phyloP scores from a whole-genome alignment of 2,113 vertebrate genomes.

The Peucedramus taeniatus region DNA sequence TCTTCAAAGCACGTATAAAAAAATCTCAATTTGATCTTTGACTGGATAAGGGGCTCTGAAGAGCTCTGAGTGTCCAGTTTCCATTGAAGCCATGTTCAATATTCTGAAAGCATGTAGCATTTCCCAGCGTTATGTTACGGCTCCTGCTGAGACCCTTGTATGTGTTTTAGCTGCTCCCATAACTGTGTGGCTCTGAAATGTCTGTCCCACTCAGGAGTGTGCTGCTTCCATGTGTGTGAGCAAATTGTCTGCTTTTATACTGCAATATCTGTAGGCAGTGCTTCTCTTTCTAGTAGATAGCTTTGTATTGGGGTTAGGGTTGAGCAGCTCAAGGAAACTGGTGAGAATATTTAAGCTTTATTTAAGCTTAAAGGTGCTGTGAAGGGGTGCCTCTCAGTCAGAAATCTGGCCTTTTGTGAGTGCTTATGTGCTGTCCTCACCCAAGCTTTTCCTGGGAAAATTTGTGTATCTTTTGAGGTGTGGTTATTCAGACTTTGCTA shows the following conservation, averaged over 20 bases:
- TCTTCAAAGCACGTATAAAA: background rate
- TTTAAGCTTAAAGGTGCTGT: background rate
- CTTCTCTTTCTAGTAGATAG: background rate
- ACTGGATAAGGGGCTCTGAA: background rate
- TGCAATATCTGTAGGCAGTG: background rate
- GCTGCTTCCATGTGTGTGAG: rapidly evolving
- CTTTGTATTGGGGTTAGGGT: background rate
- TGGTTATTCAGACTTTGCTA: background rate
- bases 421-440: background rate
- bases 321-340: background rate
- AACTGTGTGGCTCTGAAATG: rapidly evolving
- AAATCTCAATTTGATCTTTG: background rate
- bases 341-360: background rate
- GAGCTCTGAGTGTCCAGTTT: background rate
- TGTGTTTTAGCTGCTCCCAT: background rate
- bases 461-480: rapidly evolving
- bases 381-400: background rate
- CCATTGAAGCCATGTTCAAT: background rate
- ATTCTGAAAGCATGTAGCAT: rapidly evolving
- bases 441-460: background rate
- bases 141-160: background rate
- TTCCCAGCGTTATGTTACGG: background rate
- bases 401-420: background rate
- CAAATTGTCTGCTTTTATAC: rapidly evolving
- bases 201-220: background rate